Conservation (phyloP, 2,113 vertebrate genomes). For the Malaclemys terrapin region DNA sequence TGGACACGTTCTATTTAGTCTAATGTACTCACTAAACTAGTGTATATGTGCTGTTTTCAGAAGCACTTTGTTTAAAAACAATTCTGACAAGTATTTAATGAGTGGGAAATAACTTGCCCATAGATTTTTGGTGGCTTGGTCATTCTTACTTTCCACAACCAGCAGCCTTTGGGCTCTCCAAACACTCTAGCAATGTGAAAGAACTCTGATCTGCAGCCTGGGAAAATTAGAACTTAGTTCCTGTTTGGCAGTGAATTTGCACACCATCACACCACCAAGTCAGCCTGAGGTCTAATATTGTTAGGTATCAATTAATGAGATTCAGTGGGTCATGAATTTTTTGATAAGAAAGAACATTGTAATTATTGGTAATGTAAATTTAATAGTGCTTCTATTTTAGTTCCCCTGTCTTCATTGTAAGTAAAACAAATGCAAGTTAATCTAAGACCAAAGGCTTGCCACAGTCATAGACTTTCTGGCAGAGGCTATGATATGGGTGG, state of each 20-base stretch:
- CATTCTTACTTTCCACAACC: background rate
- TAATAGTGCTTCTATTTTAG: slow-evolving; percentile 1
- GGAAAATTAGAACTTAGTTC: background rate
- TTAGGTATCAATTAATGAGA: background rate
- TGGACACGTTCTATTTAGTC: background rate
- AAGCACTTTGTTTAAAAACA: background rate
- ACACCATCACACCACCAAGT: background rate
- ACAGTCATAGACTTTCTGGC: background rate
- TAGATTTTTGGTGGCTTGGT: background rate
- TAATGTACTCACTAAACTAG: background rate
- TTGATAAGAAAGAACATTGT: background rate
- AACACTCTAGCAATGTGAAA: background rate
- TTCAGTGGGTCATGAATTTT: background rate
- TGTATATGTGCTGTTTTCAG: background rate
- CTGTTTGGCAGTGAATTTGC: background rate
- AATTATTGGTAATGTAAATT: background rate
- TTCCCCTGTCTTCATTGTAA: background rate
- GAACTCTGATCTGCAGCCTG: background rate
- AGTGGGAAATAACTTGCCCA: background rate
- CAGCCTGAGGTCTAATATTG: too few relatives aligned
- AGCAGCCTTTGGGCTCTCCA: background rate
- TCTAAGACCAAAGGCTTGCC: background rate
- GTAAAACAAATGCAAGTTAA: background rate
- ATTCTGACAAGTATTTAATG: background rate
- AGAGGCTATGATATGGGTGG: background rate